These are phyloP conservation scores for Caranx ignobilis DNA, from an alignment of 2,113 vertebrate species.

Conservation along the genomic window DNA sequence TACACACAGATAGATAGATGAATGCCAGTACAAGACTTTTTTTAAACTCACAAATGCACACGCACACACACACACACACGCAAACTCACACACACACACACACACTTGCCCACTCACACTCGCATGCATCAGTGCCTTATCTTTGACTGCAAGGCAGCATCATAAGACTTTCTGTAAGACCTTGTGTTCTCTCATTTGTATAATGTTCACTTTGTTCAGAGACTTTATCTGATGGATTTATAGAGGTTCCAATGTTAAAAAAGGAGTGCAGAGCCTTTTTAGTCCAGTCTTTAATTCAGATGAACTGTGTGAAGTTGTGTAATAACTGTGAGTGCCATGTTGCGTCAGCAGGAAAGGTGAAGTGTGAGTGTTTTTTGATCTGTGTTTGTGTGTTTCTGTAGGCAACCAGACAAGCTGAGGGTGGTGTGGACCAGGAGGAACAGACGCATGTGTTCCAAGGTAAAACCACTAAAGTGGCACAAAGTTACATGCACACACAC, in stretches of 20 bases:
- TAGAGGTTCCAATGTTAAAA: neutral
- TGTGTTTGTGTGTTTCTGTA: conserved; percentile 64
- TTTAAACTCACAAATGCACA: conserved; percentile 1
- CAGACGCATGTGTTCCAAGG: conserved; percentile 92
- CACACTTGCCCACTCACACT: neutral
- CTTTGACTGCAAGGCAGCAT: conserved; percentile 29
- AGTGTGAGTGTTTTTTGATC: conserved; percentile 32
- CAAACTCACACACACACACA: too few relatives aligned
- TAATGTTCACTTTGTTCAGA: conserved; percentile 34
- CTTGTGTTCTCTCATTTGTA: neutral
- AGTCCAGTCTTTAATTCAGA: neutral
- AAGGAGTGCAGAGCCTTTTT: too few relatives aligned
- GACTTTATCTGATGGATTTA: neutral
- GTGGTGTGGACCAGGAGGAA: conserved; percentile 94
- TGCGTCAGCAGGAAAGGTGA: neutral
- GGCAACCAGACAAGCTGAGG: conserved; percentile 93
- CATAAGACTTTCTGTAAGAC: conserved; percentile 44
- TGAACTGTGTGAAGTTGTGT: neutral
- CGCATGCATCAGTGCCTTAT: neutral
- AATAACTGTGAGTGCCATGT: neutral
- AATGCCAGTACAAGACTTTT: neutral
- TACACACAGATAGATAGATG: neutral
- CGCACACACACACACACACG: too few relatives aligned
- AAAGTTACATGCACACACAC: conserved; percentile 1
- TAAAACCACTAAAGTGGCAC: conserved; percentile 55